Base-by-base conservation (phyloP, 1,140 invertebrate species). In the Campoletis sonorensis region DNA sequence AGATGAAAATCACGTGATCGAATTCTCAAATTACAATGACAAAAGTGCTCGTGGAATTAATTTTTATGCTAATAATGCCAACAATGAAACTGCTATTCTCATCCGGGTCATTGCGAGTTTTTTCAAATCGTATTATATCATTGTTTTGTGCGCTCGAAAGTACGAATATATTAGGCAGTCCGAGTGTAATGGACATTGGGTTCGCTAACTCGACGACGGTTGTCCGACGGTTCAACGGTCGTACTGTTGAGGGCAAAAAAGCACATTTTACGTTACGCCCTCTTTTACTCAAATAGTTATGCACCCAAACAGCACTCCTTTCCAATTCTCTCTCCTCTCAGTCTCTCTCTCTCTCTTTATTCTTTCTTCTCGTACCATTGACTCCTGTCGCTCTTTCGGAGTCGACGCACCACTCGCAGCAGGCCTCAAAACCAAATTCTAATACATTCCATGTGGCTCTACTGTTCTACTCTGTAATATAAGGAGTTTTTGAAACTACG, bases 231-330 rank as follows among this genome's bases (percentile, higher is more conserved):
- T 80, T 73, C 54, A 80, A 80, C 79, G 79, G 79, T 80, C 79
- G 54, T 15, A 37, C 30, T 18, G 51, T 70, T 49, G 61, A 49
- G 26, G 23, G 13, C 68, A 70, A 70, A 70, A 70, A 70, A 70
- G 67, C 71, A 67, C 79, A 71, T 64, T 80, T 81, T 26, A 67
- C 61, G 76, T 67, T 78, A 78, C 54, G 45, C 40, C 61, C 51
- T 68, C 54, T 75, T 79, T 81, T 68, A 67, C 45, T 67, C 40
- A 82, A 82, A 82, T 82, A 82, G 77, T 79, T 79, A 82, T 82
- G 81, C 80, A 81, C 80, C 80, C 80, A n/a, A 45, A 51, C 76
- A 23, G 18, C 76, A 76, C 49, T 79, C 77, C 71, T 51, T 82
- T 72, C 30, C 79, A 67, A 75, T 49, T 79, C 61, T 64, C 49